Percentiles rank a stretch among this genome's conserved stretches.
These are phyloP conservation scores for Ibidorhyncha struthersii DNA, from an alignment of 2,113 vertebrate species.

Conservation along the genomic window DNA sequence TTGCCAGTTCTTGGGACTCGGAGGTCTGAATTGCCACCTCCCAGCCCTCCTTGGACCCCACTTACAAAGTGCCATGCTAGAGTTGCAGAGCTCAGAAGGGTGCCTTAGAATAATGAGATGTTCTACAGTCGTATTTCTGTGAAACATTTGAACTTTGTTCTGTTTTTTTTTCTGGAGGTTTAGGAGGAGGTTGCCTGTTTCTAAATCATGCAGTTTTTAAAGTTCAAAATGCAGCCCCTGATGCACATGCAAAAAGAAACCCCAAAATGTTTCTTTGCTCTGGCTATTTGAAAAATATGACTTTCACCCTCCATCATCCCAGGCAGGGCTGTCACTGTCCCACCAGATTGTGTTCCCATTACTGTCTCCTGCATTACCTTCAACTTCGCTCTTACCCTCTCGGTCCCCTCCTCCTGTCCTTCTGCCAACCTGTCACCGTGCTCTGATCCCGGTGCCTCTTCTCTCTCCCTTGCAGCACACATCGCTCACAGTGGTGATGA, in stretches of 20 bases:
- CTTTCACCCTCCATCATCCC: not conserved
- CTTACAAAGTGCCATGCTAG: not conserved
- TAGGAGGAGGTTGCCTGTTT: not conserved
- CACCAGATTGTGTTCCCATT: not conserved
- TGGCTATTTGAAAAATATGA: not conserved
- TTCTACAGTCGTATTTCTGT: not conserved
- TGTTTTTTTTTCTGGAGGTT: not conserved
- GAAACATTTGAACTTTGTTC: not conserved
- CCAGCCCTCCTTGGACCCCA: not conserved
- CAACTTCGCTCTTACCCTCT: not conserved
- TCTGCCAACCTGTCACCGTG: fast-evolving
- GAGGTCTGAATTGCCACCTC: not conserved
- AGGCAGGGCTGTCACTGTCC: not conserved
- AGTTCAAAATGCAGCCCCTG: not conserved
- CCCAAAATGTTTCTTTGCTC: not conserved
- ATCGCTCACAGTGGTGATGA: not conserved
- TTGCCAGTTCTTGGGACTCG: not conserved
- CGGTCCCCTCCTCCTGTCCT: not conserved
- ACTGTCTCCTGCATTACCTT: not conserved
- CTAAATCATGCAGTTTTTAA: not conserved
- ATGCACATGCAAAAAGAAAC: not conserved
- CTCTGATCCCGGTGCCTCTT: not conserved
- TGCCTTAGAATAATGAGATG: not conserved
- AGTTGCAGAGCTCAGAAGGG: not conserved
- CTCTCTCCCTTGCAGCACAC: not conserved